Evolutionary conservation across 1,140 invertebrate species (phyloP), one percentile per base, ranked within the genome.

Genomic region (Platyura marginata): DNA sequence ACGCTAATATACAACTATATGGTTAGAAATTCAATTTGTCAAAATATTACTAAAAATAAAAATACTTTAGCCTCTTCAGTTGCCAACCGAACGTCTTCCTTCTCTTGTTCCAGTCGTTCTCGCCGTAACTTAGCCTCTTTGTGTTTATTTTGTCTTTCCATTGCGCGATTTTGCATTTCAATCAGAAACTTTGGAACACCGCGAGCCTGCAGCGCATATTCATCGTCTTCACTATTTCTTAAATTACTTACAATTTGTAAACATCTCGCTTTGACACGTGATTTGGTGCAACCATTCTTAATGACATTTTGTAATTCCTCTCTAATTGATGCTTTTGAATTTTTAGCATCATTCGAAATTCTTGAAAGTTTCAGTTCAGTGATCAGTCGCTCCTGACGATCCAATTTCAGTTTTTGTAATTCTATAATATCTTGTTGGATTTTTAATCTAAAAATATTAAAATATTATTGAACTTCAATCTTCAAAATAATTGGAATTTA

Each of bases 361-460:
- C 70, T 75, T 22, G 71, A 69, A 21, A 74, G 58, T 49, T 75
- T 75, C 0, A 77, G 51, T 51, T 75, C 67, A 54, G 72, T 68
- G 41, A 77, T 77, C 2, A 74, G 43, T 49, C 69, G 66, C 41
- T 71, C 68, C 57, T 77, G 73, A 41, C 74, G 66, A 46, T 75
- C 66, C 43, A 77, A 51, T 57, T 75, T 75, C 5, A 65, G 57
- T 50, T 70, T 71, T 51, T 76, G 73, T 9, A 69, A 46, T 23
- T 73, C 67, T 34, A 77, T 77, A 32, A 75, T 72, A 44, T 70
- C 64, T 53, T 74, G 71, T 54, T 77, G 75, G 13, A 71, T 61
- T 51, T 70, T 70, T 18, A 71, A 70, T 47, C 74, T 70, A 41
- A 43, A 47, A 45, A n/a, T n/a, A n/a, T n/a, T 41, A 36, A 44